A percentile compares a stretch with the other conserved stretches of the same genome.
Evolutionary conservation across 2,113 vertebrate genomes (phyloP).

Genomic region (Saccopteryx leptura): DNA sequence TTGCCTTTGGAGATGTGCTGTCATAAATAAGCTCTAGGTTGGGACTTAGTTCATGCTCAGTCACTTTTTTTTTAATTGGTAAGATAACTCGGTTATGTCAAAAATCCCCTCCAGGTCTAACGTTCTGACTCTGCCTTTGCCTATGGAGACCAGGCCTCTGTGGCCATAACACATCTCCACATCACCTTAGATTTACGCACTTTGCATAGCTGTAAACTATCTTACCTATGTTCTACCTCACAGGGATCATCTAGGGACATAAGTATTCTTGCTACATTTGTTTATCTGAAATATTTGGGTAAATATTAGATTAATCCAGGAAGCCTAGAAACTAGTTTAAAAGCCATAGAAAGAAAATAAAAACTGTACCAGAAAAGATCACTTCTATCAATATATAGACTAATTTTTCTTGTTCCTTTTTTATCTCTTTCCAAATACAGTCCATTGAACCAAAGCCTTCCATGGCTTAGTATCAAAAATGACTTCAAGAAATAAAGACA

Average conservation of each 20-base stretch:
- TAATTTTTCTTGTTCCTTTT: constrained; percentile 49
- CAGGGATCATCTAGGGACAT: not conserved
- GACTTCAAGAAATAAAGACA: constrained; percentile 61
- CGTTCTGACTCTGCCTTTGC: not conserved
- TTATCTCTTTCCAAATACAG: not conserved
- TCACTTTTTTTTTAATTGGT: not conserved
- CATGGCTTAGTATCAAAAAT: constrained; percentile 30
- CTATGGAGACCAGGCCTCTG: not conserved
- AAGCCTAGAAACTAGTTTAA: not conserved
- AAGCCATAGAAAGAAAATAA: not conserved
- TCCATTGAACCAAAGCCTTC: constrained; percentile 46
- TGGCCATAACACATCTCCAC: not conserved
- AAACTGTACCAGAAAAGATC: not conserved
- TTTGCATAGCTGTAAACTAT: not conserved
- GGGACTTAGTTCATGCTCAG: not conserved
- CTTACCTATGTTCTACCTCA: not conserved
- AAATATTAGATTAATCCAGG: constrained; percentile 1
- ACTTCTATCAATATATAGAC: not conserved
- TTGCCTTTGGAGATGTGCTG: not conserved
- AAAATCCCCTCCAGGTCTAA: not conserved
- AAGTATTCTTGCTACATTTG: not conserved
- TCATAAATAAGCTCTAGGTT: not conserved
- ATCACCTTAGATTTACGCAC: not conserved
- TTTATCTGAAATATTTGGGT: constrained; percentile 10
- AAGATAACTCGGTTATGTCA: not conserved